Base-by-base conservation (phyloP, 23 tunicate genomes). In the Botrylloides violaceus region DNA sequence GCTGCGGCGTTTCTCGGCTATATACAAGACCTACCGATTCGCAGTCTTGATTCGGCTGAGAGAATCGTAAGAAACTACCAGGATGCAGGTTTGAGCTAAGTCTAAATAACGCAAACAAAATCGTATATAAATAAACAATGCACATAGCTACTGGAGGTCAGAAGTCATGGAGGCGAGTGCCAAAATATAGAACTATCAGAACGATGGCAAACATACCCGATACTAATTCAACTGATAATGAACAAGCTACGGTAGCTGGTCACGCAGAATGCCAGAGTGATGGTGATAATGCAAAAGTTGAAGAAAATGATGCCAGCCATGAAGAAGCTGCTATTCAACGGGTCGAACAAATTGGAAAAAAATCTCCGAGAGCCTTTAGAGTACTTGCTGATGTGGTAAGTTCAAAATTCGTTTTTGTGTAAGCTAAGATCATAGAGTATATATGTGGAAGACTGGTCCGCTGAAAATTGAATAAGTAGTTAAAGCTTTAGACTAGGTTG, bases 381-480 rank as follows among this genome's bases (percentile, higher is more conserved):
- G 53, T 43, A 43, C 53, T 43, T 43, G 53, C 53, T 7, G 53
- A 43, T 43, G 53, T 43, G 15, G 53, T 43, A 43, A 43, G 53
- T 43, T 43, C 15, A 15, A 43, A 15, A 7, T 43, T 9, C 9
- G 15, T 43, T 7, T 43, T 43, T 68, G 36, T 56, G 35, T 72
- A 75, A 1, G 32, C 59, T 34, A 22, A 21, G 29, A 27, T 32
- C 66, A 28, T 71, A 79, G 38, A 80, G 3, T 88, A 88, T 19
- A 49, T 60, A 48, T 88, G 85, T 1, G 88, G 88, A 33, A 48
- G 65, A 56, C 73, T 88, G 81, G 81, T 88, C 37, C 58, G 74
- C 31, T n/a, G n/a, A n/a, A n/a, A n/a, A n/a, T n/a, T n/a, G n/a
- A n/a, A n/a, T n/a, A n/a, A n/a, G n/a, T n/a, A n/a, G n/a, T n/a